Base-by-base conservation (phyloP, 2,888 invertebrate species). In the Baronia brevicornis region DNA sequence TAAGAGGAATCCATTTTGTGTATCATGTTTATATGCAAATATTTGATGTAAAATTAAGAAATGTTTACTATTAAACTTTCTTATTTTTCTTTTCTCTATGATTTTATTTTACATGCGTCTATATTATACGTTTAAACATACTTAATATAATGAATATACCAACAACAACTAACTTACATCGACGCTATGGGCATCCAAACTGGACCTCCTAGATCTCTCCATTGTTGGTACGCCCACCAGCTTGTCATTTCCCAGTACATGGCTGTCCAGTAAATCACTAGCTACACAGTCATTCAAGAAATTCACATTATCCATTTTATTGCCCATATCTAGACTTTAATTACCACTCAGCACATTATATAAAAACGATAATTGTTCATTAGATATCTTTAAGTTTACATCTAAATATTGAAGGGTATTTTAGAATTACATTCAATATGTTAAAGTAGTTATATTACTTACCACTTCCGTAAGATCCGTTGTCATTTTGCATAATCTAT, bases 251-350 rank as follows among this genome's bases (percentile, higher is more conserved):
- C 67, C 71, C 67, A 79, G 65, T 46, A 70, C 82, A 80, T 84
- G 79, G 73, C 74, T 77, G 58, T 78, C 84, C 74, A 84, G 67
- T 52, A 82, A 66, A 65, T 82, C 84, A 65, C 77, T 82, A 44
- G 77, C 84, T 84, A 66, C 63, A 66, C 54, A 70, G 60, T 66
- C 70, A 60, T 68, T 69, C 51, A 70, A 70, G 70, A 70, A 69
- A 52, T 50, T 60, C 44, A 69, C 64, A 68, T 73, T 77, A 75
- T 60, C 53, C 67, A 63, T 41, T 77, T 78, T 79, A 79, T 78
- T 71, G 41, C 63, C 60, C 71, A 74, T 80, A 74, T 79, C 74
- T 68, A 60, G 46, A 51, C 43, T 51, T 64, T 77, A 70, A 80
- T 75, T 66, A 52, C 65, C 42, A 60, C 53, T 56, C 49, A 50